Evolutionary conservation across 1,140 invertebrate genomes (phyloP), one percentile per base, ranked within the genome.

Genomic region (Stratiolaelaps scimitus): DNA sequence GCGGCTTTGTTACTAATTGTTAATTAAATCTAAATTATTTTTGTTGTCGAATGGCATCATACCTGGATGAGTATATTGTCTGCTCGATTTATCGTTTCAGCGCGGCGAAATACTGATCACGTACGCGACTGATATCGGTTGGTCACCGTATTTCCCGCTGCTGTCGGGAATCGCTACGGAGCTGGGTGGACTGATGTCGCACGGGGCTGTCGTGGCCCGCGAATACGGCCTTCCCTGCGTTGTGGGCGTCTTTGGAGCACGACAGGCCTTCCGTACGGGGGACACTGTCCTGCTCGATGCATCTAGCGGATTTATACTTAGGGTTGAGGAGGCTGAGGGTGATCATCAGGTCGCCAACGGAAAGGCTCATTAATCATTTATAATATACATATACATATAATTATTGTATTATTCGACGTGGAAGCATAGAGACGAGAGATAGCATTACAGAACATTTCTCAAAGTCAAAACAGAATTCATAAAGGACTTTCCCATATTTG

Each of bases 81-180:
- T 89, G 87, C 45, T 87, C 90, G 72, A 40, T 4, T 67, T 69
- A 17, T 64, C 5, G 10, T 70, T 60, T 34, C 53, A 60, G 53
- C 69, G 70, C 43, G 86, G 85, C 1, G 87, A 91, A 72, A 82
- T 92, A 69, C 76, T 91, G 46, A 83, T 92, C 67, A 88, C 87
- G 0, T 77, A 80, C 66, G 81, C 81, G 23, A 91, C 88, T 0
- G 88, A 92, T 72, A 85, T 91, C 66, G 87, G 84, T 17, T 92
- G 88, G 88, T 84, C 84, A 19, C 87, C 88, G 0, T 90, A 88
- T 73, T 92, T 91, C 72, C 86, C 88, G 0, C 77, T 91, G 7
- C 73, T 91, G 5, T 76, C 79, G 1, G 89, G 87, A 19, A 80
- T 92, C 17, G 84, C 89, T 2, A 91, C 88, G 0, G 88, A 91